phyloP scores from a whole-genome alignment of 2,888 invertebrate species.

The Drosophila niveifrons region DNA sequence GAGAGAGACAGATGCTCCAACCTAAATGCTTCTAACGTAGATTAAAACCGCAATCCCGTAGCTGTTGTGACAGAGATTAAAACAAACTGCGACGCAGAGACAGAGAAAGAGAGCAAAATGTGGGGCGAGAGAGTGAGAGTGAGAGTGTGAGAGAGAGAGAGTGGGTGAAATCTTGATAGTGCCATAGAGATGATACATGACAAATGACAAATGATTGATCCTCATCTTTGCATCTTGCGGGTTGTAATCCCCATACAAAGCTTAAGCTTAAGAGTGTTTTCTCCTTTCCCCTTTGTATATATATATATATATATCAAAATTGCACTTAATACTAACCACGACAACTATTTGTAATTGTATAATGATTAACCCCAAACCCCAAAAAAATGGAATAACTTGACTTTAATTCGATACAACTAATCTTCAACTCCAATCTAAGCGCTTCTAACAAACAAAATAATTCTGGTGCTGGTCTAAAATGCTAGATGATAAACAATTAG shows the following conservation, averaged over 20 bases:
- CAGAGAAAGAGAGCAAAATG: constrained; percentile 3
- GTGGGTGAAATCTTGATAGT: constrained; percentile 40
- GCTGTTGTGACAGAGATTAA: constrained; percentile 24
- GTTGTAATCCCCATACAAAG: constrained; percentile 19
- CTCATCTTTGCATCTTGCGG: constrained; percentile 11
- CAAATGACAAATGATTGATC: constrained; percentile 21
- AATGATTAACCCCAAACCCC: constrained; percentile 5
- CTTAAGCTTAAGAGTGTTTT: constrained; percentile 31
- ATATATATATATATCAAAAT: constrained; percentile 46
- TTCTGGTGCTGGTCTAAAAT: constrained; percentile 68
- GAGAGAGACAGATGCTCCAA: constrained; percentile 1
- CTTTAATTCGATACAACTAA: constrained; percentile 3
- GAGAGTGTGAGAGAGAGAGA: constrained; percentile 16
- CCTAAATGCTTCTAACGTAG: constrained; percentile 13
- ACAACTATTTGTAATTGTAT: constrained; percentile 21
- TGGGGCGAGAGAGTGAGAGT: constrained; percentile 17
- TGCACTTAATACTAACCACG: constrained; percentile 51
- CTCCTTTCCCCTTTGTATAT: constrained; percentile 41
- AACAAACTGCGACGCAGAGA: not conserved
- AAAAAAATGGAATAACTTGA: constrained; percentile 1
- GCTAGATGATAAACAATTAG: constrained; percentile 49
- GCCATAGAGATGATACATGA: constrained; percentile 48
- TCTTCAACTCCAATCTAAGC: constrained; percentile 59
- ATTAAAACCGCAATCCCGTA: constrained; percentile 13
- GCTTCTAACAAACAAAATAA: constrained; percentile 66